These are phyloP conservation scores for Platycheirus albimanus DNA, from an alignment of 2,888 invertebrate species.

Conservation along the genomic window DNA sequence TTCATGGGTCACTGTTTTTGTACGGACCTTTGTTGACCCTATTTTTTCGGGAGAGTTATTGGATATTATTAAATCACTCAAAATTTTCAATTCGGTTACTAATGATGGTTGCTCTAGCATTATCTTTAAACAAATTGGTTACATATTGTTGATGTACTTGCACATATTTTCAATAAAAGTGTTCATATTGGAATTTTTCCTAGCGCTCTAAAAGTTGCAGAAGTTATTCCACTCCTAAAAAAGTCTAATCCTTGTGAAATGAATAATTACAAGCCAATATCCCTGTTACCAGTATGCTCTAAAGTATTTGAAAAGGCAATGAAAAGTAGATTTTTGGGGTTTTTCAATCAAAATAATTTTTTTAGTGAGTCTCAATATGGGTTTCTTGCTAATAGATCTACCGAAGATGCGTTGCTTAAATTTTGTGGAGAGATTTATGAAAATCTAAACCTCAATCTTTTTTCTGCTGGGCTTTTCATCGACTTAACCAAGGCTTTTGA, in stretches of 20 bases:
- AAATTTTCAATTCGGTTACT: not conserved
- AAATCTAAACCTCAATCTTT: too few relatives aligned
- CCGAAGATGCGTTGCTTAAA: too few relatives aligned
- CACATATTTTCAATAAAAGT: conserved; percentile 14
- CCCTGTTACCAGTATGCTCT: conserved; percentile 16
- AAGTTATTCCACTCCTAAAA: not conserved
- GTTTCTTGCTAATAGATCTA: not conserved
- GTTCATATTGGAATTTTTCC: not conserved
- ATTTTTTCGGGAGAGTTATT: too few relatives aligned
- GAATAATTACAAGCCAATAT: conserved; percentile 7
- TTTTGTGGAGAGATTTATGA: too few relatives aligned
- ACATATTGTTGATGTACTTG: not conserved
- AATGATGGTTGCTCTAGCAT: not conserved
- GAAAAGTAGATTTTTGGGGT: not conserved
- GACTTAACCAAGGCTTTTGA: too few relatives aligned
- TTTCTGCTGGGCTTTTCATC: too few relatives aligned
- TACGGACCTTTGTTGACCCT: too few relatives aligned
- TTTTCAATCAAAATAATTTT: not conserved
- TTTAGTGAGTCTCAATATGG: not conserved
- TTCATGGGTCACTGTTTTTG: too few relatives aligned
- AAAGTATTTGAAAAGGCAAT: conserved; percentile 6
- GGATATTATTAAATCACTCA: too few relatives aligned
- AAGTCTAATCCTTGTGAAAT: conserved; percentile 1
- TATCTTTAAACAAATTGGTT: conserved; percentile 2
- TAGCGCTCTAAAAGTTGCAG: not conserved